phyloP scores from a whole-genome alignment of 2,888 invertebrate species.

The Junonia oenone region DNA sequence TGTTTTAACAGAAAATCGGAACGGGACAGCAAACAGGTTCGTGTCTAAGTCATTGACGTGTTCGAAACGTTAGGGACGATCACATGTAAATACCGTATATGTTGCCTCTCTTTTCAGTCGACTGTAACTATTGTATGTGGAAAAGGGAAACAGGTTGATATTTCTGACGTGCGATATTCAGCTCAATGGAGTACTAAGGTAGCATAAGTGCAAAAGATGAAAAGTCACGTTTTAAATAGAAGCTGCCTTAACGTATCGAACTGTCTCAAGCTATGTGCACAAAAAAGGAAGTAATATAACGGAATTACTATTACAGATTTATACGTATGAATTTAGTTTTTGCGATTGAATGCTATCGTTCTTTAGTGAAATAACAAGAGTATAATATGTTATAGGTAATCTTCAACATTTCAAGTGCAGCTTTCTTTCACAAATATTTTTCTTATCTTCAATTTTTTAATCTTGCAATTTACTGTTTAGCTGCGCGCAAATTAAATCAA shows the following conservation, averaged over 20 bases:
- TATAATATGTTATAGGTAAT: background rate
- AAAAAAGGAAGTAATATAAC: constrained; percentile 25
- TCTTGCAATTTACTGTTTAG: background rate
- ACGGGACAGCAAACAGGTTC: constrained; percentile 39
- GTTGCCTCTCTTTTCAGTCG: constrained; percentile 30
- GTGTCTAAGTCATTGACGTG: constrained; percentile 35
- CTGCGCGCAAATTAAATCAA: background rate
- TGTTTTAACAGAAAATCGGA: constrained; percentile 27
- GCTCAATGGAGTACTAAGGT: constrained; percentile 34
- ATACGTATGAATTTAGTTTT: constrained; percentile 5
- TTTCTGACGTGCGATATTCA: constrained; percentile 29
- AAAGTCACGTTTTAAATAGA: constrained; percentile 10
- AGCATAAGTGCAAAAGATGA: constrained; percentile 28
- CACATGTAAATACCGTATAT: constrained; percentile 22
- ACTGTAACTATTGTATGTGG: constrained; percentile 17
- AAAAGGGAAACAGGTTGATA: constrained; percentile 25
- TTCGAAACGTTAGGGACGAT: constrained; percentile 17
- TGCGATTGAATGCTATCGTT: background rate
- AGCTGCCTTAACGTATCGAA: constrained; percentile 9
- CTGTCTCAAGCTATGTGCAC: constrained; percentile 15
- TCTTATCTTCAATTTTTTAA: too few relatives aligned
- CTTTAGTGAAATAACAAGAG: background rate
- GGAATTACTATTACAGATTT: constrained; percentile 22
- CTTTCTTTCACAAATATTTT: background rate
- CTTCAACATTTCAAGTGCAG: background rate